Conservation (phyloP, 2,113 vertebrate species). For the Sceloporus undulatus region DNA sequence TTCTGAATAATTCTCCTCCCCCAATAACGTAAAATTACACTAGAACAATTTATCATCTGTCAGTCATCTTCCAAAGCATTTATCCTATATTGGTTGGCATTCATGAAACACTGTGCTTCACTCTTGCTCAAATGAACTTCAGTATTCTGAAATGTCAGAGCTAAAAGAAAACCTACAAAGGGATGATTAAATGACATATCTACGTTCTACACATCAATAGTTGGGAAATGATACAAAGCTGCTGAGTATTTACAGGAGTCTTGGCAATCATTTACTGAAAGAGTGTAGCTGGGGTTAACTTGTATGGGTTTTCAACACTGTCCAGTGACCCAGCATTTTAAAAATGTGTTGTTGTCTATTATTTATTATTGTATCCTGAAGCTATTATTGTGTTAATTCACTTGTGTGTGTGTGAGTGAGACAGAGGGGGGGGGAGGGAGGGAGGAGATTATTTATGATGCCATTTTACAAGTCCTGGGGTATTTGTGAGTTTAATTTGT, state of each 20-base stretch:
- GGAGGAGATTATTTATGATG: constrained; percentile 20
- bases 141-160: background rate
- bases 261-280: background rate
- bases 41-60: too few relatives aligned
- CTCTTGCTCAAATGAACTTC: background rate
- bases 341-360: too few relatives aligned
- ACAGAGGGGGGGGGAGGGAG: too few relatives aligned
- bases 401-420: background rate
- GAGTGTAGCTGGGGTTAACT: background rate
- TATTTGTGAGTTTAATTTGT: constrained; percentile 38
- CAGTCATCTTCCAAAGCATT: too few relatives aligned
- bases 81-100: too few relatives aligned
- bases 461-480: constrained; percentile 22
- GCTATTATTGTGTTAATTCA: background rate
- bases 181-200: fast-evolving
- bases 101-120: background rate
- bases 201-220: background rate
- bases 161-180: background rate
- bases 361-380: background rate
- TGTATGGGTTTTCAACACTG: too few relatives aligned
- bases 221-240: background rate
- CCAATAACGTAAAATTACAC: too few relatives aligned
- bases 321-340: too few relatives aligned
- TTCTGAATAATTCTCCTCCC: too few relatives aligned
- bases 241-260: background rate